Evolutionary conservation across 2,113 vertebrate genomes (phyloP), one percentile per base, ranked within the genome.

Genomic region (Australoheros scitulus): DNA sequence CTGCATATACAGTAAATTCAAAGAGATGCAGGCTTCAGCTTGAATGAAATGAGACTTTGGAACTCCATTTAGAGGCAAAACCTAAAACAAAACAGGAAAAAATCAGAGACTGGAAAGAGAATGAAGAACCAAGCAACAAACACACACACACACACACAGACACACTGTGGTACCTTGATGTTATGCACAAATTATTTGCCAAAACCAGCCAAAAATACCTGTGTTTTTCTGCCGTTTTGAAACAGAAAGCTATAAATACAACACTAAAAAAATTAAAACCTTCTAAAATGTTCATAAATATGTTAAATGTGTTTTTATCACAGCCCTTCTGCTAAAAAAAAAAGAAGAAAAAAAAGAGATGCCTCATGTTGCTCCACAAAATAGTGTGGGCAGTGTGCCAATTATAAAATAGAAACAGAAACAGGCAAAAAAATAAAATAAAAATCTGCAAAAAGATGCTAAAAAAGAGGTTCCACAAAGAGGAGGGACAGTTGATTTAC

Each of bases 351-450:
- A 29, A 24, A 43, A 8, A 65, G 24, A 65, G 36, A n/a, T 43
- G 63, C 41, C 36, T 65, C n/a, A 1, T 65, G 4, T 41, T 65
- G 22, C n/a, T 65, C 13, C 4, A 43, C 38, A 43, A 65, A 65
- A 26, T 65, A 24, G 38, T 17, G n/a, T n/a, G 17, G 17, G 18
- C 50, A 55, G 18, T 20, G 18, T 55, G 8, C 18, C 52, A 55
- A 10, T 55, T 55, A 20, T 55, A 55, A 55, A 55, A 55, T 38
- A n/a, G 10, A 43, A 65, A 65, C 36, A 65, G 13, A 65, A 65
- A 65, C n/a, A 43, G 36, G 63, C 1, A 29, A 0, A 13, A 24
- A 65, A 0, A 17, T n/a, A 17, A 24, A 17, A 24, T 2, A 26
- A 26, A 26, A 26, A 26, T 26, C 24, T 65, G 38, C 2, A 43